These are phyloP conservation scores for Gerris lacustris DNA, from an alignment of 2,888 invertebrate species.

Conservation along the genomic window DNA sequence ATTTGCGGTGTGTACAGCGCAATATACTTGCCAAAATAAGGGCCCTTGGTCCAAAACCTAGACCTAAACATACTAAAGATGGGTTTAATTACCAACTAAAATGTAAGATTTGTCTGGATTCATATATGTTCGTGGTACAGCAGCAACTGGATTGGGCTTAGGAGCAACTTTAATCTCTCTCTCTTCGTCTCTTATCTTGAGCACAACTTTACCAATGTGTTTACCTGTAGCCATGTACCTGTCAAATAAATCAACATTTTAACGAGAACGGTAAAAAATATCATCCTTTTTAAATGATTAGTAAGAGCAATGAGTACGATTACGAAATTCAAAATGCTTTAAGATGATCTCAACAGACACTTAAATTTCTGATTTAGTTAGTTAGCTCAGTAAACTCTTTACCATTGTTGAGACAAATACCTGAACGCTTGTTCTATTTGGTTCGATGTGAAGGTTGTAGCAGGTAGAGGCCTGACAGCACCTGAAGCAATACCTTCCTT, in stretches of 20 bases:
- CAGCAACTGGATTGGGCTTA: conserved; percentile 50
- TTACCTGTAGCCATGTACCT: conserved; percentile 88
- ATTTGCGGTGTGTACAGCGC: no score
- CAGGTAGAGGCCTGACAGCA: conserved; percentile 80
- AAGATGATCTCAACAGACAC: no score
- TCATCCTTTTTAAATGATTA: no score
- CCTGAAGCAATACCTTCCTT: conserved; percentile 74
- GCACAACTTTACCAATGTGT: conserved; percentile 91
- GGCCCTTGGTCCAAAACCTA: no score
- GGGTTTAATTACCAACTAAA: conserved; percentile 47
- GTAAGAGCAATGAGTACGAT: no score
- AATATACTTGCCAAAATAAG: no score
- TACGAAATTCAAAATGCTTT: no score
- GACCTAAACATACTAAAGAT: no score
- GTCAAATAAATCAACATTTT: no score
- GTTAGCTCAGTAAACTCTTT: no score
- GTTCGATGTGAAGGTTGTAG: conserved; percentile 69
- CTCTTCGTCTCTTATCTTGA: conserved; percentile 81
- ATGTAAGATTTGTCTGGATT: conserved; percentile 64
- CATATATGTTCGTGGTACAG: conserved; percentile 76
- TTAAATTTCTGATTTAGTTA: no score
- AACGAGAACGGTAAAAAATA: no score
- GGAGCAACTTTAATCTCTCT: conserved; percentile 38
- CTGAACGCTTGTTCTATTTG: conserved; percentile 88
- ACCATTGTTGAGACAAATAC: conserved; percentile 32